Percentiles rank a stretch among this genome's conserved stretches.
Evolutionary conservation across 2,797 vertebrate genomes (phyloP).

Genomic region (Silurus lanzhouensis): DNA sequence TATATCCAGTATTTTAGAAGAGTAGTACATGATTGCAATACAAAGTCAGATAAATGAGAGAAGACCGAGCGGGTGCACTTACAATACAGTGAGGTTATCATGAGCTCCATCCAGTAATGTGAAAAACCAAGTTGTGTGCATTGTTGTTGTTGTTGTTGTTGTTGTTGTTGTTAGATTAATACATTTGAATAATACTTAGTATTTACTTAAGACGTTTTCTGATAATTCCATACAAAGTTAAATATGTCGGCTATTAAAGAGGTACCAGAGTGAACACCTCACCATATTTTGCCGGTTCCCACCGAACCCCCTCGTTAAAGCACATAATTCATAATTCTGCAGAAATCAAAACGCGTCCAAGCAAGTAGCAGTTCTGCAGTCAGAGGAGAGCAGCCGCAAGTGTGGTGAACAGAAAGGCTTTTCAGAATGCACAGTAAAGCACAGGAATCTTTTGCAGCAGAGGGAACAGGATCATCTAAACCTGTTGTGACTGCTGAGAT

Average conservation of each 20-base stretch:
- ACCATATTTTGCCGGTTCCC: neutral
- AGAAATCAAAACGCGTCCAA: neutral
- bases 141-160: neutral
- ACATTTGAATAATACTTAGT: neutral
- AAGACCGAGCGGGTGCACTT: neutral
- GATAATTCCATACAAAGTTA: no score
- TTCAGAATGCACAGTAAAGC: no score
- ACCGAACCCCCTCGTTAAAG: neutral
- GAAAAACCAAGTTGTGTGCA: neutral
- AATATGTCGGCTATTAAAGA: no score
- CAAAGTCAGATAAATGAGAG: neutral
- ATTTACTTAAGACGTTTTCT: neutral
- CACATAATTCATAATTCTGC: neutral
- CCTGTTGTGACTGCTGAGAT: neutral
- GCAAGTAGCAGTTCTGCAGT: neutral
- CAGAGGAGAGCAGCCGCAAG: neutral
- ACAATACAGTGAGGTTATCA: neutral
- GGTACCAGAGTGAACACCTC: neutral
- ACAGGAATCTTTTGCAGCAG: no score
- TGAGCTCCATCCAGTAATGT: neutral
- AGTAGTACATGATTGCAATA: no score
- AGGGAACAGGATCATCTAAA: neutral
- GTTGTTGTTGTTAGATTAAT: neutral
- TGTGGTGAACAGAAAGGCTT: no score
- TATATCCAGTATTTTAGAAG: neutral